phyloP scores from a whole-genome alignment of 2,113 vertebrate genomes.

The Halcyon malimbica region DNA sequence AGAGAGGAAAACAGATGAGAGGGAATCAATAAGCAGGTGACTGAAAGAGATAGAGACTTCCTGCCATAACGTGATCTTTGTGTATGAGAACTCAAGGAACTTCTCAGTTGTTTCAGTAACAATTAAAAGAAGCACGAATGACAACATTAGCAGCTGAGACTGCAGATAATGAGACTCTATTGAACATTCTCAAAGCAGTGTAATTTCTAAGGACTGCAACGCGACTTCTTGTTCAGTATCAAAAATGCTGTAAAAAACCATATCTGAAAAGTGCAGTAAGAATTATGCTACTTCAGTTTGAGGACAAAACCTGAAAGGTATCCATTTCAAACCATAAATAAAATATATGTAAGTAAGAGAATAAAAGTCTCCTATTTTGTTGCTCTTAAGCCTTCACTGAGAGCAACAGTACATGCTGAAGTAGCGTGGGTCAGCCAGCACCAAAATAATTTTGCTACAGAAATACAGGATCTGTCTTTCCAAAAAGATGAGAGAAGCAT shows the following conservation, averaged over 20 bases:
- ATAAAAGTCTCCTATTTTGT: background rate
- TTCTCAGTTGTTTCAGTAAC: background rate
- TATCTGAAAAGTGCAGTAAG: fast-evolving
- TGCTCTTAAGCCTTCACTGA: background rate
- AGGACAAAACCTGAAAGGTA: background rate
- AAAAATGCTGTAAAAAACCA: background rate
- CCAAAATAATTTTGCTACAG: background rate
- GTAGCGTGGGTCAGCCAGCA: background rate
- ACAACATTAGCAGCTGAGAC: background rate
- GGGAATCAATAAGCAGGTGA: background rate
- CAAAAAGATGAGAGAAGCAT: background rate
- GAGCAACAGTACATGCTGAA: background rate
- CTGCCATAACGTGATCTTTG: background rate
- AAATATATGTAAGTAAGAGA: background rate
- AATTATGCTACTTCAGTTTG: background rate
- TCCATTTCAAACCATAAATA: background rate
- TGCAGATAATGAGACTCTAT: background rate
- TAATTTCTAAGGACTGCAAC: background rate
- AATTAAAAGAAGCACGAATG: background rate
- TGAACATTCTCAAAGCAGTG: background rate
- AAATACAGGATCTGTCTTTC: background rate
- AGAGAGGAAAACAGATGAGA: constrained; percentile 3
- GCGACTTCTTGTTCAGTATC: background rate
- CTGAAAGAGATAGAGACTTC: background rate
- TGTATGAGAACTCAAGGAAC: background rate